Evolutionary conservation across 1,140 invertebrate genomes (phyloP), one percentile per base, ranked within the genome.

Genomic region (Nebria ingens): DNA sequence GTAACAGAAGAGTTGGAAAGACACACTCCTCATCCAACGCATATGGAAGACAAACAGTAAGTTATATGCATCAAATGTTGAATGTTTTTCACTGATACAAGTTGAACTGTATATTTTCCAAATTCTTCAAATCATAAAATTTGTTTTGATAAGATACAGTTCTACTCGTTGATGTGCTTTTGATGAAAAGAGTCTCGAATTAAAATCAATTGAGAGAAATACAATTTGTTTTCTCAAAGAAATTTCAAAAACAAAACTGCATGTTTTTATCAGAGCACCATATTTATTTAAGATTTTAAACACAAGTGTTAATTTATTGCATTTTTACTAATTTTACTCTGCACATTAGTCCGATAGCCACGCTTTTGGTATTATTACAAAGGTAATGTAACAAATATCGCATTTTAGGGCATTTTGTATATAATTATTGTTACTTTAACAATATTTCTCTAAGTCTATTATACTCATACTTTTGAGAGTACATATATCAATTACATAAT

Each of bases 311-410:
- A 45, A 45, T 45, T 45, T 45, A 17, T 65, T 65, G 58, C 58
- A n/a, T n/a, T 67, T 68, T 72, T 67, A 68, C 58, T 69, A 71
- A 71, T 66, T 68, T 59, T 64, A 65, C 61, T 69, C 60, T 68
- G 65, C 69, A 79, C 65, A 76, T 78, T 81, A 88, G 86, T 84
- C 85, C 86, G 70, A 84, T 89, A 80, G 86, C 84, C 82, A 85
- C 82, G 74, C 83, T 89, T 76, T 85, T 89, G 84, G 84, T 85
- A 77, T 79, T 88, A 69, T 78, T 89, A 69, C 80, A 84, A 78
- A 90, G 87, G 87, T 89, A 90, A 85, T 73, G 79, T 82, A 78
- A 74, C 61, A 64, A 56, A 45, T 45, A 45, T 45, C 40, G 17
- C 40, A 34, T 34, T 45, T 12, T 45, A 45, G 40, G 40, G 40